These are phyloP conservation scores for Tyrannus savana DNA, from an alignment of 2,113 vertebrate genomes.

Conservation along the genomic window DNA sequence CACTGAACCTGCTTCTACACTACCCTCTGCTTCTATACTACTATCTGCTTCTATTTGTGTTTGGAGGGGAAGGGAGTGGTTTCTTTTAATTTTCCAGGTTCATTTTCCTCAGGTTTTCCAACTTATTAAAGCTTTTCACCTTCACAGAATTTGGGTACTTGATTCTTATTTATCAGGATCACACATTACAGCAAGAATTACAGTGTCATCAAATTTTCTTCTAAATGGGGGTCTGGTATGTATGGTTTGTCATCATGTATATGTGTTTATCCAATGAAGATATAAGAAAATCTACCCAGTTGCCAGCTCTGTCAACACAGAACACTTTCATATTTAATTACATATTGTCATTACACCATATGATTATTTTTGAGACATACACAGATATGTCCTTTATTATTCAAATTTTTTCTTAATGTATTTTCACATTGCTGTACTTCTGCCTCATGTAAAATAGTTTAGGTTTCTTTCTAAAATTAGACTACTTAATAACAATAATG, in stretches of 20 bases:
- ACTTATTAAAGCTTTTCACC: neutral
- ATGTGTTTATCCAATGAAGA: neutral
- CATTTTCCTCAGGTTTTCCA: neutral
- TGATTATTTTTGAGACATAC: constrained; percentile 32
- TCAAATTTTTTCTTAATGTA: constrained; percentile 63
- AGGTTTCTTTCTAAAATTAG: constrained; percentile 69
- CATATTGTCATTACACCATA: neutral
- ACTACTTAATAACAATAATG: constrained; percentile 72
- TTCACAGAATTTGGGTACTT: neutral
- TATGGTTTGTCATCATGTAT: neutral
- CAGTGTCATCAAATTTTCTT: neutral
- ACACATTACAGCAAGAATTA: neutral
- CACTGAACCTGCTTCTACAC: neutral
- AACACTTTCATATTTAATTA: neutral
- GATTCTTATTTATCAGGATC: neutral
- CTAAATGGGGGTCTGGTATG: neutral
- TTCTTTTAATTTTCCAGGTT: neutral
- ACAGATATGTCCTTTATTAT: constrained; percentile 59
- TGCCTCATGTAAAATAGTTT: constrained; percentile 49
- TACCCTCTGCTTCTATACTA: neutral
- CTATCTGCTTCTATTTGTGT: neutral
- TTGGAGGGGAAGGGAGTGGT: too few relatives aligned
- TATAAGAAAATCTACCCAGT: neutral
- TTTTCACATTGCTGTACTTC: constrained; percentile 47
- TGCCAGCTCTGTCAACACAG: neutral